These are phyloP conservation scores for Pampusana beccarii DNA, from an alignment of 2,113 vertebrate species.

Conservation along the genomic window DNA sequence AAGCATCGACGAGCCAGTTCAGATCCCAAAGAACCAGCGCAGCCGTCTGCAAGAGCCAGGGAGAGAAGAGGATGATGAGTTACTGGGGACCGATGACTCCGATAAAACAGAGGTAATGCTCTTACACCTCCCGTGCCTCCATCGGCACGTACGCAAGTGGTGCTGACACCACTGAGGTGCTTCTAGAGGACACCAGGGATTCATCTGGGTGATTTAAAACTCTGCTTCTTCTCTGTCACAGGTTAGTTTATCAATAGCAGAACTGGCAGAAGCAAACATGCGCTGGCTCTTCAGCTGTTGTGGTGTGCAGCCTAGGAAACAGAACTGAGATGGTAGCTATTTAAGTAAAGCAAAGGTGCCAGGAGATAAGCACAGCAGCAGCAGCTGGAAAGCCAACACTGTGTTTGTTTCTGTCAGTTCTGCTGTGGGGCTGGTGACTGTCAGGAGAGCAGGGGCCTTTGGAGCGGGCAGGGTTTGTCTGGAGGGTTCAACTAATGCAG, in stretches of 20 bases:
- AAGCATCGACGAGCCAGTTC: conserved; percentile 79
- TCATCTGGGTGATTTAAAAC: neutral
- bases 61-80: conserved; percentile 81
- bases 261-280: neutral
- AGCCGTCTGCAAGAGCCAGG: conserved; percentile 44
- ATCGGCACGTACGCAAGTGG: fast-evolving
- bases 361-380: neutral
- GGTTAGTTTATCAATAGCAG: neutral
- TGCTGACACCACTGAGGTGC: neutral
- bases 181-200: neutral
- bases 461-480: neutral
- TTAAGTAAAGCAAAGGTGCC: neutral
- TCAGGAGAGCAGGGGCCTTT: neutral
- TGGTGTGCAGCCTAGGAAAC: neutral
- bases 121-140: neutral
- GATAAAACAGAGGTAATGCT: conserved; percentile 85
- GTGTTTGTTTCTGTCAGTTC: neutral
- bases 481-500: neutral
- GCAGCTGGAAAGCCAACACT: neutral
- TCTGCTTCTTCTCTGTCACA: neutral
- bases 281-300: neutral
- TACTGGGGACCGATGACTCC: conserved; percentile 79
- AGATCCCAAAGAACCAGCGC: conserved; percentile 68
- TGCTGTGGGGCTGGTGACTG: neutral
- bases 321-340: neutral